A percentile compares a stretch with the other conserved stretches of the same genome.
phyloP scores from a whole-genome alignment of 2,113 vertebrate genomes.

The Micronisus gabar region DNA sequence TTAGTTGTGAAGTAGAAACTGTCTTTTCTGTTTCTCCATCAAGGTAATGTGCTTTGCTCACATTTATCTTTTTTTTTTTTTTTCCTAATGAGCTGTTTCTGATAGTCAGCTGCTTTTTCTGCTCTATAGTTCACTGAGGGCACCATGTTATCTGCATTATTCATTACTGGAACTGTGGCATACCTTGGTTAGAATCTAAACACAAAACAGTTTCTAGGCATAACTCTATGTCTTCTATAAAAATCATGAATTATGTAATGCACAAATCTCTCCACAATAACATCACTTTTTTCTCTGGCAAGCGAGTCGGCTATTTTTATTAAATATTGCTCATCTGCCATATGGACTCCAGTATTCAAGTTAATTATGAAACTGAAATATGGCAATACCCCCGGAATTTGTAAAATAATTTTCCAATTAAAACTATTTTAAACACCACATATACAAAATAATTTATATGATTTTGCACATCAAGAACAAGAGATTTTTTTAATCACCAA shows the following conservation, averaged over 20 bases:
- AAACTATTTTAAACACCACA: conserved; percentile 46
- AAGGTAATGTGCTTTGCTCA: conserved; percentile 35
- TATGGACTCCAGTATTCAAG: conserved; percentile 52
- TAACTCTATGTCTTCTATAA: conserved; percentile 47
- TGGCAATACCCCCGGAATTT: conserved; percentile 42
- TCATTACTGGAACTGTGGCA: conserved; percentile 52
- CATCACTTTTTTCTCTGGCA: conserved; percentile 35
- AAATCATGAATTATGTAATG: conserved; percentile 76
- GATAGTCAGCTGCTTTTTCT: conserved; percentile 43
- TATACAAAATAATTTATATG: neutral
- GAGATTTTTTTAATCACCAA: neutral
- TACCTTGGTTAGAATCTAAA: conserved; percentile 62
- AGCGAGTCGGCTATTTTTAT: conserved; percentile 62
- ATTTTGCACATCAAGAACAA: neutral
- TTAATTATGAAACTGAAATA: conserved; percentile 63
- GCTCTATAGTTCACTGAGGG: conserved; percentile 56
- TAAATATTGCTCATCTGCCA: conserved; percentile 64
- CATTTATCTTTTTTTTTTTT: neutral
- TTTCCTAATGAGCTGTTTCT: conserved; percentile 56
- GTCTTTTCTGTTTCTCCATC: conserved; percentile 28
- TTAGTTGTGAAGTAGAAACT: conserved; percentile 29
- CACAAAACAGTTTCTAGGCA: conserved; percentile 59
- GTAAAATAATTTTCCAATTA: conserved; percentile 52
- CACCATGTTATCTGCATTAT: conserved; percentile 66
- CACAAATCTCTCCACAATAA: conserved; percentile 53